Evolutionary conservation across 2,113 vertebrate species (phyloP).

Genomic region (Oreochromis aureus): DNA sequence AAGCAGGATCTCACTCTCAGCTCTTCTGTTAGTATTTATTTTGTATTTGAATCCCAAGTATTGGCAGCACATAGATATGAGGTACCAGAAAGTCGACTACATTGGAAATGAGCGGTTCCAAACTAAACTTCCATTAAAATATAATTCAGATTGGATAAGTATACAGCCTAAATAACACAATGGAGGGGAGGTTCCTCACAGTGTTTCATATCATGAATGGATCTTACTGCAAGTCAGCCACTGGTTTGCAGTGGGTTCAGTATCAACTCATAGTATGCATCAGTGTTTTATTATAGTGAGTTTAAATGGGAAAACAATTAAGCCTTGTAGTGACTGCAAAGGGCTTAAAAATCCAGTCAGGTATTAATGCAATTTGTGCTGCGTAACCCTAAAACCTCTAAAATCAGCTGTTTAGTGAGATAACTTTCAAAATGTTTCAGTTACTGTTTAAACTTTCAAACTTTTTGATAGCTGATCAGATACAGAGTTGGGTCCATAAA

Average conservation of each 20-base stretch:
- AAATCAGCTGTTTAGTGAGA: not conserved
- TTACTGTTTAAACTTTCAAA: not conserved
- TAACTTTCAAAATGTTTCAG: not conserved
- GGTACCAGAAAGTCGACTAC: not conserved
- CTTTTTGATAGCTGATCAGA: not conserved
- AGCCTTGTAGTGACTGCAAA: not conserved
- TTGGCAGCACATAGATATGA: not conserved
- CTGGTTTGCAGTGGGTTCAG: not conserved
- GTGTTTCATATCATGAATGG: not conserved
- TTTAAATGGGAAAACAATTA: not conserved
- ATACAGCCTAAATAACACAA: rapidly evolving
- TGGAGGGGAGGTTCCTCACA: not conserved
- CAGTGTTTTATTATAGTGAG: not conserved
- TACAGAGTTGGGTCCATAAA: not conserved
- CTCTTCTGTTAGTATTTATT: not conserved
- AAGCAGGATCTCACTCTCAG: not conserved
- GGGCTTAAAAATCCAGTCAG: not conserved
- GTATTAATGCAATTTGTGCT: not conserved
- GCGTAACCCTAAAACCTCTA: not conserved
- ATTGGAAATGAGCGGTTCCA: not conserved
- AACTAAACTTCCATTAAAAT: not conserved
- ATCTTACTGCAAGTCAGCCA: not conserved
- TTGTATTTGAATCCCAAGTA: not conserved
- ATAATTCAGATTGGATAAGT: not conserved
- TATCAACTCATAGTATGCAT: not conserved